Conservation (phyloP, 2,888 invertebrate species). For the Phlogophora meticulosa region DNA sequence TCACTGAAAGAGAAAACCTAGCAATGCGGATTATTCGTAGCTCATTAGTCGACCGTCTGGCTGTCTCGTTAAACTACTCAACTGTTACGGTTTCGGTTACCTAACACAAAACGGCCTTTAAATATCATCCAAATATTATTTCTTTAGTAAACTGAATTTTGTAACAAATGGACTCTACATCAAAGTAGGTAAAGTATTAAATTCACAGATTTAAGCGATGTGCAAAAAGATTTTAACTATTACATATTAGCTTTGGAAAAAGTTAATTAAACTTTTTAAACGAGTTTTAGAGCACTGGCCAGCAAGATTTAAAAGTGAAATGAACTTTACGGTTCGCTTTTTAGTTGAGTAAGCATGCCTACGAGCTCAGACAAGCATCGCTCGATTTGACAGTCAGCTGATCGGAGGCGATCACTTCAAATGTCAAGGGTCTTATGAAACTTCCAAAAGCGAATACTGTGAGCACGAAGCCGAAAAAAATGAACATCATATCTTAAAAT, state of each 20-base stretch:
- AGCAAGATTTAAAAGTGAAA: conserved; percentile 63
- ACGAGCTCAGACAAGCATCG: conserved; percentile 37
- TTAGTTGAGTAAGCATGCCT: conserved; percentile 46
- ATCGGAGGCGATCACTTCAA: conserved; percentile 55
- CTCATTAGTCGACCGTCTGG: conserved; percentile 40
- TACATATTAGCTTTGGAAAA: conserved; percentile 26
- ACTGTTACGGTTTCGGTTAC: conserved; percentile 41
- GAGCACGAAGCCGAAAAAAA: conserved; percentile 15
- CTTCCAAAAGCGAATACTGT: conserved; percentile 25
- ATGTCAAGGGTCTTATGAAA: conserved; percentile 58
- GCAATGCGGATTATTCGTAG: conserved; percentile 48
- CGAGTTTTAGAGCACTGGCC: conserved; percentile 44
- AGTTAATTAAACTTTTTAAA: conserved; percentile 54
- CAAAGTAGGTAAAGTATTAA: conserved; percentile 10
- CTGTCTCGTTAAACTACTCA: conserved; percentile 9
- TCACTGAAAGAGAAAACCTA: conserved; percentile 43
- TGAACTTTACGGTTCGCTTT: conserved; percentile 54
- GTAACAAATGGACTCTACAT: conserved; percentile 15
- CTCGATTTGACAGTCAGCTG: conserved; percentile 64
- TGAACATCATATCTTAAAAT: conserved; percentile 1
- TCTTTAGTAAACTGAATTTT: conserved; percentile 24
- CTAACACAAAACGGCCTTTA: conserved; percentile 21
- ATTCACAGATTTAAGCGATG: conserved; percentile 26
- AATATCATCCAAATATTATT: conserved; percentile 29
- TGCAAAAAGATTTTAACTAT: conserved; percentile 34